Evolutionary conservation across 2,113 vertebrate species (phyloP).

Genomic region (Dasyornis broadbenti): DNA sequence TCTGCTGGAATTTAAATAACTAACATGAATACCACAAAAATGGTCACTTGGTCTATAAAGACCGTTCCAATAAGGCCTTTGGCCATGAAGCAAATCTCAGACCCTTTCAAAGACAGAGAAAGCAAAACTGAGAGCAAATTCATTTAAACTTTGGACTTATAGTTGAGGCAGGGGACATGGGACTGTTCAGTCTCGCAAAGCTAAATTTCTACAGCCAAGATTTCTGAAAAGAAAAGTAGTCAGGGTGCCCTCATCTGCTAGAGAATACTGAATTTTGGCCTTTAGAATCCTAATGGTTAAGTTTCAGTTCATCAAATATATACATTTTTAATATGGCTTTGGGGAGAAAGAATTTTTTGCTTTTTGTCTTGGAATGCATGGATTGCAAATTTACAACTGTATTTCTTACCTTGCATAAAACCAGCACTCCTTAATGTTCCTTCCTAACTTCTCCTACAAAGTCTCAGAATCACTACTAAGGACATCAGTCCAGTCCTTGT

Average conservation of each 20-base stretch:
- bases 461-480: background rate
- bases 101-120: background rate
- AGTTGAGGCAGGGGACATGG: background rate
- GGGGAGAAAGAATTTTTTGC: background rate
- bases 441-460: background rate
- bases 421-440: background rate
- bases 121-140: background rate
- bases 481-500: background rate
- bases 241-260: background rate
- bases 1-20: conserved; percentile 17
- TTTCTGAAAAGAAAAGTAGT: background rate
- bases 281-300: background rate
- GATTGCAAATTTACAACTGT: background rate
- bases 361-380: background rate
- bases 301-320: background rate
- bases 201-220: background rate
- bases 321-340: background rate
- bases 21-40: background rate
- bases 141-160: background rate
- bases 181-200: background rate
- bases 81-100: background rate
- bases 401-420: background rate
- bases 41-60: background rate
- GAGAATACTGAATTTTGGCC: background rate
- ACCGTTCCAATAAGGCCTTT: background rate